Percentiles rank a stretch among this genome's conserved stretches.
Conservation (phyloP, 2,888 invertebrate genomes). For the Kryphioiulus occultus region DNA sequence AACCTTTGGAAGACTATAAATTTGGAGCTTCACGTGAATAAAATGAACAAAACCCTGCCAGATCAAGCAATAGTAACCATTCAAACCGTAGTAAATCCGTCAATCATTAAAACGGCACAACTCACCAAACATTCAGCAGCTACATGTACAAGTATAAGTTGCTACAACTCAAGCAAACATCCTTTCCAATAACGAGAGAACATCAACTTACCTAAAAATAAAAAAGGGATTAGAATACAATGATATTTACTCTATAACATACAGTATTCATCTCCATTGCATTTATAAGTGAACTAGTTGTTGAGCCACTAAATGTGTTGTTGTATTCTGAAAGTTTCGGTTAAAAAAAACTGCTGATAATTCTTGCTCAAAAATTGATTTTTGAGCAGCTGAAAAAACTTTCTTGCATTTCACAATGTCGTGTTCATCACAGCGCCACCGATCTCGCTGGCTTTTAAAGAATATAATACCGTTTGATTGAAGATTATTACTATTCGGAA, state of each 20-base stretch:
- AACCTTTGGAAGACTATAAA: no score
- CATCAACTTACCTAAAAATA: not conserved
- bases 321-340: no score
- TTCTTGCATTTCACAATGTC: not conserved
- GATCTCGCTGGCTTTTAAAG: not conserved
- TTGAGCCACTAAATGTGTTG: no score
- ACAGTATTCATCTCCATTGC: no score
- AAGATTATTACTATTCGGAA: slow-evolving; percentile 8
- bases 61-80: no score
- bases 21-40: no score
- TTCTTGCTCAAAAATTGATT: not conserved
- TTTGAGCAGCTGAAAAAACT: not conserved
- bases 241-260: no score
- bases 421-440: not conserved
- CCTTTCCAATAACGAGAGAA: not conserved
- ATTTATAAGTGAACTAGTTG: no score
- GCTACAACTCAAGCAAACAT: not conserved
- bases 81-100: no score
- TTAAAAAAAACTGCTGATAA: not conserved
- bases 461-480: slow-evolving; percentile 17
- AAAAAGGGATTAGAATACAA: not conserved
- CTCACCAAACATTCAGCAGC: no score
- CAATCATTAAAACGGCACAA: no score
- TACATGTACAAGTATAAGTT: not conserved
- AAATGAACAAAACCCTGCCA: no score